Evolutionary conservation across 1,140 invertebrate genomes (phyloP), one percentile per base, ranked within the genome.

Genomic region (Saccostrea cuccullata): DNA sequence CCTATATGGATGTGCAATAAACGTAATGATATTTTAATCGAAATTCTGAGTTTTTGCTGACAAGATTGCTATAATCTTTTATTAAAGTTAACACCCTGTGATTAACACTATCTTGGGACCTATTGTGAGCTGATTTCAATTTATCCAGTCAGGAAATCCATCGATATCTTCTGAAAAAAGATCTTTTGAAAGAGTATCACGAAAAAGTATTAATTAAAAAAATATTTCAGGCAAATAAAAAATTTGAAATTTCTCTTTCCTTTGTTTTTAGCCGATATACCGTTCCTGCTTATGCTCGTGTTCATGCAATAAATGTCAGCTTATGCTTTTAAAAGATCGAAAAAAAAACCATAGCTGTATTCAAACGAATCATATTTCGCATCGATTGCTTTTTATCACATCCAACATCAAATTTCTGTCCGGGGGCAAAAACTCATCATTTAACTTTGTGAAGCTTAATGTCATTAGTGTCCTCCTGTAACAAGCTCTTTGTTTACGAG

Each of bases 1-100:
- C 26, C 23, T 15, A 77, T 77, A 12, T 77, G 6, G 8, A 13
- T 77, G 70, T 36, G 23, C 23, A 77, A 77, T 12, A 36, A 15
- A 77, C 70, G 70, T 77, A 77, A 77, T 77, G 70, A 30, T 77
- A 30, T 36, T 77, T 77, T 77, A 77, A 77, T 77, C 26, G 70
- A 77, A 77, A 77, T 77, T 40, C 70, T 77, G 70, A 77, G 23
- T 77, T 77, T 77, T 77, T 77, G 23, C 70, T 77, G 70, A 77
- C 20, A 67, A 77, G 6, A 40, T 36, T 77, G 23, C 30, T 30
- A 26, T 36, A 20, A 77, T 77, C 70, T 26, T 77, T 77, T 77
- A 77, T 30, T 13, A 77, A 77, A 77, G 70, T 30, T 12, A 77
- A 77, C 70, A 77, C 70, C 70, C 23, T 36, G 70, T 17, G 70